Percentiles rank a stretch among this genome's conserved stretches.
phyloP scores from a whole-genome alignment of 2,797 vertebrate genomes.

The Coregonus suidteri region DNA sequence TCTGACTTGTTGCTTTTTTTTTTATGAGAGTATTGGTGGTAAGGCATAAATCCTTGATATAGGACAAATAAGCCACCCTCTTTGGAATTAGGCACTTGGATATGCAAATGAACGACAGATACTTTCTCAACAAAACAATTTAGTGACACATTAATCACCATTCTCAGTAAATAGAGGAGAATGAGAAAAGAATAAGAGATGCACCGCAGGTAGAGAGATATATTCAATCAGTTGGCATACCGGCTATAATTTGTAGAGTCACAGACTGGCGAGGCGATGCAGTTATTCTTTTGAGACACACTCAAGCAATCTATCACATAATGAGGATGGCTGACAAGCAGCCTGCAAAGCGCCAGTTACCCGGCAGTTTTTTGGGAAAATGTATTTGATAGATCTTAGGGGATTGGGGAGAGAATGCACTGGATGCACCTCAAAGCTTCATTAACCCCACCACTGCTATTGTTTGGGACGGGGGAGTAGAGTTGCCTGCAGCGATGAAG shows the following conservation, averaged over 20 bases:
- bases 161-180: slow-evolving; percentile 15
- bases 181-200: slow-evolving; percentile 28
- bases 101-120: slow-evolving; percentile 45
- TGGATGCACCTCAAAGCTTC: slow-evolving; percentile 40
- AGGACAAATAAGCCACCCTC: slow-evolving; percentile 32
- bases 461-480: slow-evolving; percentile 27
- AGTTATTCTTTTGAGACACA: slow-evolving; percentile 66
- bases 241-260: slow-evolving; percentile 63
- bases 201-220: slow-evolving; percentile 31
- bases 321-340: slow-evolving; percentile 19
- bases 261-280: slow-evolving; percentile 50
- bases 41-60: not conserved
- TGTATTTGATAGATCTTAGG: slow-evolving; percentile 56
- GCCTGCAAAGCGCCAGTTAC: not conserved
- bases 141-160: slow-evolving; percentile 47
- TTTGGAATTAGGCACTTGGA: slow-evolving; percentile 2
- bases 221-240: slow-evolving; percentile 50
- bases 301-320: slow-evolving; percentile 58
- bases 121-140: slow-evolving; percentile 48
- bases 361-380: slow-evolving; percentile 51
- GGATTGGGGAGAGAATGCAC: not conserved
- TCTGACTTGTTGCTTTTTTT: not conserved
- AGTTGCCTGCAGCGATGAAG: slow-evolving; percentile 13
- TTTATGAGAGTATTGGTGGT: not conserved
- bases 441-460: slow-evolving; percentile 46